phyloP scores from a whole-genome alignment of 2,797 vertebrate genomes.

The Acanthopagrus latus region DNA sequence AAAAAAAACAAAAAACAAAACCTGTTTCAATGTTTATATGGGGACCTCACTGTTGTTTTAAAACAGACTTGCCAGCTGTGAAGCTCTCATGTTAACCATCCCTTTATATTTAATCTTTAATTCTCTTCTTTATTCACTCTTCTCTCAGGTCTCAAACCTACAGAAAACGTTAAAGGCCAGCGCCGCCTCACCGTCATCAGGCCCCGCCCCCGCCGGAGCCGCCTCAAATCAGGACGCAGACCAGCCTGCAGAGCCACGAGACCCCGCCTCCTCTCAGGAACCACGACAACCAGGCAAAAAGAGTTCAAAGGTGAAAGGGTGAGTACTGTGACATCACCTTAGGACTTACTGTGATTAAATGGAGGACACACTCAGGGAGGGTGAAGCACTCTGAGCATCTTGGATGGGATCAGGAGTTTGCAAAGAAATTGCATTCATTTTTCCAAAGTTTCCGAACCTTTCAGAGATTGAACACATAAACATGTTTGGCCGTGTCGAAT shows the following conservation, averaged over 20 bases:
- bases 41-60: not conserved
- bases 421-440: conserved; percentile 56
- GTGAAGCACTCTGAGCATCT: not conserved
- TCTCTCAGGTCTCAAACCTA: conserved; percentile 92
- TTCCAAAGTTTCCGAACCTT: conserved; percentile 35
- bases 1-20: not conserved
- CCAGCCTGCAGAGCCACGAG: conserved; percentile 86
- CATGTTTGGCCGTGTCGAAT: conserved; percentile 51
- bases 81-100: not conserved
- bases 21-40: not conserved
- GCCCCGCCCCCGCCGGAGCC: conserved; percentile 89
- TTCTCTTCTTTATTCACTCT: not conserved
- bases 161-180: conserved; percentile 98
- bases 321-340: conserved; percentile 65
- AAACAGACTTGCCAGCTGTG: not conserved
- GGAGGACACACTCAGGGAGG: not conserved
- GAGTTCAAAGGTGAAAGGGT: conserved; percentile 98
- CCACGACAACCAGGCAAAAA: conserved; percentile 97
- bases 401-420: conserved; percentile 33
- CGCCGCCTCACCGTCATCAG: conserved; percentile 87
- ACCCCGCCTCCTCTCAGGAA: conserved; percentile 94
- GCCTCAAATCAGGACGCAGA: conserved; percentile 91
- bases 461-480: conserved; percentile 38
- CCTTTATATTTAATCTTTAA: not conserved
- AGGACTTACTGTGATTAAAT: not conserved